Evolutionary conservation across 2,797 vertebrate species (phyloP).

Genomic region (Sparidentex hasta): DNA sequence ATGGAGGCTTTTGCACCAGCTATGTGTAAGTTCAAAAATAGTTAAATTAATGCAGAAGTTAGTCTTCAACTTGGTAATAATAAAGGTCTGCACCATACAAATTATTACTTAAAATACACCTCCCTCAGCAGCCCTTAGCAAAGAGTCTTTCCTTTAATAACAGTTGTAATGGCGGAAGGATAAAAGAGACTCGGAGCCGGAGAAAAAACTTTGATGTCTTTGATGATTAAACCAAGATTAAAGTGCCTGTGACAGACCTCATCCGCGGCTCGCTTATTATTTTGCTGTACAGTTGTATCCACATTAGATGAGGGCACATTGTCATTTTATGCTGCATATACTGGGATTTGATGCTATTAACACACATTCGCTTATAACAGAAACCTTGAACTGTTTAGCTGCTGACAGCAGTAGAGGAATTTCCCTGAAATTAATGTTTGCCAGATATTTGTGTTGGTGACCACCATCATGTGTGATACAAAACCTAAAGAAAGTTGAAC

Average conservation of each 20-base stretch:
- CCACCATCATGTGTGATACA: neutral
- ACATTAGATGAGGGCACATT: neutral
- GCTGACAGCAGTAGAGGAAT: neutral
- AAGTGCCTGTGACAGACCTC: neutral
- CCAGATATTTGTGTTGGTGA: neutral
- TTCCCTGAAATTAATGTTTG: neutral
- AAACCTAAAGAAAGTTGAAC: no score
- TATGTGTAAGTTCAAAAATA: neutral
- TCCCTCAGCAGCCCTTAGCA: neutral
- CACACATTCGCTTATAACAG: neutral
- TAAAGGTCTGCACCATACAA: neutral
- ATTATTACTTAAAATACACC: neutral
- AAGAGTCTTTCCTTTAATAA: neutral
- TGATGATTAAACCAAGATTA: neutral
- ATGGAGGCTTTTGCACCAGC: neutral
- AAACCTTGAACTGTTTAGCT: neutral
- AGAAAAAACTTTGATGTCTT: neutral
- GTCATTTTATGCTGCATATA: neutral
- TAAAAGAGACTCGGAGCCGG: neutral
- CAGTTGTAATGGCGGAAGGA: neutral
- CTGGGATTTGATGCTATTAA: neutral
- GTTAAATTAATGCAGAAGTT: neutral
- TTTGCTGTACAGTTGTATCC: neutral
- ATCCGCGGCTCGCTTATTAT: neutral
- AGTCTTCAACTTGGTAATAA: neutral